Evolutionary conservation across 2,797 vertebrate genomes (phyloP), one percentile per base, ranked within the genome.

Genomic region (Silurus aristotelis): DNA sequence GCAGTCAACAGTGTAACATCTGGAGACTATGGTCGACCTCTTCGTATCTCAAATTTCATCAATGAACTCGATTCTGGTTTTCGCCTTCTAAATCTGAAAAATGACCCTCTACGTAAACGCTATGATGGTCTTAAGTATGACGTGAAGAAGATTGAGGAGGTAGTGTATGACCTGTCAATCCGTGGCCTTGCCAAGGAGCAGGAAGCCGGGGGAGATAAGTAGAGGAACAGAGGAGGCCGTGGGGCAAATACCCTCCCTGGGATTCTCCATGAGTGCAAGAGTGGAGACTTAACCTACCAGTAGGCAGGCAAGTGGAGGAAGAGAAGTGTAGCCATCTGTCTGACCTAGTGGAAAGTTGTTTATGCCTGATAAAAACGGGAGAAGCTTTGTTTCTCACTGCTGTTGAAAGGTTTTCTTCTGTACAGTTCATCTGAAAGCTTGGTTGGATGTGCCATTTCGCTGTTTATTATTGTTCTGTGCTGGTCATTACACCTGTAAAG

Each of bases 101-200:
- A 99, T 0, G 98, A 99, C 93, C 98, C 98, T 1, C 93, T 99
- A 89, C 93, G 98, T 87, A 99, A 99, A 87, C 97, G 98, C 48
- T 99, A 99, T 0, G 98, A 99, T 0, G 98, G 98, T 90, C 95
- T 99, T 72, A 99, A 99, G 88, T 99, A 99, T 0, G 98, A 99
- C 0, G 98, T 99, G 91, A 99, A 99, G 95, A 99, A 99, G 90
- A 98, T 99, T 0, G 98, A 99, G 92, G 98, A 99, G 88, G 98
- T 99, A 90, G 98, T 99, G 83, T 99, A 99, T 0, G 98, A 99
- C 88, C 92, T 99, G 88, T 99, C 98, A 0, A 99, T 99, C 92
- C 95, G 98, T 1, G 98, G 98, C 85, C 96, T 99, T 89, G 95
- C 95, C 87, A 98, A 97, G 94, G 96, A 97, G 87, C 90, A 92